Conservation (phyloP, 2,113 vertebrate genomes). For the Plecturocebus donacophilus region DNA sequence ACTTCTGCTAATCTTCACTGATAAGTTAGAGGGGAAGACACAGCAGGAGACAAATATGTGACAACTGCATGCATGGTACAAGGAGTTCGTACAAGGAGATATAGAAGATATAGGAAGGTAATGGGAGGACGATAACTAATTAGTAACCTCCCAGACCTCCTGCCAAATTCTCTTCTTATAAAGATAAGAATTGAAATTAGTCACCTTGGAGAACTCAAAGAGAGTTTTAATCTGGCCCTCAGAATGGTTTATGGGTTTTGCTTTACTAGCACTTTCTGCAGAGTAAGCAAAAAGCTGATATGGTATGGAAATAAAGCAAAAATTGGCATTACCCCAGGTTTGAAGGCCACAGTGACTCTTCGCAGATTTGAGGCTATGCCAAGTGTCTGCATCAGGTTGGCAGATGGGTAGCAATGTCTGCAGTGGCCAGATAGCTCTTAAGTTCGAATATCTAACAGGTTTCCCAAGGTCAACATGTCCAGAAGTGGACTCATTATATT, state of each 20-base stretch:
- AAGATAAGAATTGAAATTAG: not conserved
- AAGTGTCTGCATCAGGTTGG: not conserved
- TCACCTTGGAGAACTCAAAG: not conserved
- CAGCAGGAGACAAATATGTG: not conserved
- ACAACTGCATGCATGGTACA: not conserved
- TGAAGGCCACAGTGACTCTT: not conserved
- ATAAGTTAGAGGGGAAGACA: not conserved
- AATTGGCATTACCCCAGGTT: not conserved
- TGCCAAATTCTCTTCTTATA: not conserved
- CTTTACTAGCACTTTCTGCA: not conserved
- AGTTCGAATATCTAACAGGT: not conserved
- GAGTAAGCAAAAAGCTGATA: not conserved
- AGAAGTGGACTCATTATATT: not conserved
- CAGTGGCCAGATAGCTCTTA: not conserved
- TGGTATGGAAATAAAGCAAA: constrained; percentile 13
- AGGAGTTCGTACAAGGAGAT: not conserved
- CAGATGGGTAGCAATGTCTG: not conserved
- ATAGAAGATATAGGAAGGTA: not conserved
- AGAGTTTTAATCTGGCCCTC: not conserved
- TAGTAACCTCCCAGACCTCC: not conserved
- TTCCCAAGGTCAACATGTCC: not conserved
- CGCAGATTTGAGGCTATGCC: not conserved
- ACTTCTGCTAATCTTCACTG: not conserved
- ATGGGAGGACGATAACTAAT: not conserved
- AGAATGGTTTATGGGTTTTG: not conserved